Base-by-base conservation (phyloP, 2,888 invertebrate species). In the Tetranychus piercei region DNA sequence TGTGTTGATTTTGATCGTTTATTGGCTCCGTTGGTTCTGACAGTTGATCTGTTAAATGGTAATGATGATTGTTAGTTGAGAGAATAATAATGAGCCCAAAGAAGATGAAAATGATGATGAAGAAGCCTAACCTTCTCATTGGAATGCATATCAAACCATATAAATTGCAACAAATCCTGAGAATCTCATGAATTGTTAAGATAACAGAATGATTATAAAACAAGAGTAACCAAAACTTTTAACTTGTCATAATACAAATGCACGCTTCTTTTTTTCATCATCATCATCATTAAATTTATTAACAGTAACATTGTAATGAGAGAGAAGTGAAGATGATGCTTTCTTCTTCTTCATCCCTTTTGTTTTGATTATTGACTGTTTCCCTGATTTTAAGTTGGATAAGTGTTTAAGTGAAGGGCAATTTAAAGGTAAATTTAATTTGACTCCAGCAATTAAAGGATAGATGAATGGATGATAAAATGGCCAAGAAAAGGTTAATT, bases 21-120 rank as follows among this genome's bases (percentile, higher is more conserved):
- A 69, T 23, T 23, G n/a, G 34, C 69, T 69, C 66, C 18, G 66
- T 65, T 65, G 66, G 66, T 65, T 65, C 66, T 65, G 66, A 65
- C 20, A 65, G 69, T 15, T 23, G n/a, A 23, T 18, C 69, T 69
- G 22, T 23, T 23, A 20, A 23, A 23, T 69, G 69, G 9, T 20
- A 69, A 69, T 69, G 69, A 55, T 55, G 55, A 55, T 55, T 34
- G 34, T 34, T 34, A 34, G 34, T 34, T 34, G 34, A 34, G 34
- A 34, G 34, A 34, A 34, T 34, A 34, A 34, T 34, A 34, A 34
- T 34, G 34, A 34, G 34, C 34, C 34, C n/a, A n/a, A n/a, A 34
- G 34, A 34, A 20, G 11, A 23, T 69, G 69, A 9, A 11, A 69
- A 69, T 69, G 69, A 55, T 55, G 55, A 55, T 55, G 3, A 55